Conservation (phyloP, 37 sponge, comb jelly and placozoan genomes). For the Petrosia ficiformis region DNA sequence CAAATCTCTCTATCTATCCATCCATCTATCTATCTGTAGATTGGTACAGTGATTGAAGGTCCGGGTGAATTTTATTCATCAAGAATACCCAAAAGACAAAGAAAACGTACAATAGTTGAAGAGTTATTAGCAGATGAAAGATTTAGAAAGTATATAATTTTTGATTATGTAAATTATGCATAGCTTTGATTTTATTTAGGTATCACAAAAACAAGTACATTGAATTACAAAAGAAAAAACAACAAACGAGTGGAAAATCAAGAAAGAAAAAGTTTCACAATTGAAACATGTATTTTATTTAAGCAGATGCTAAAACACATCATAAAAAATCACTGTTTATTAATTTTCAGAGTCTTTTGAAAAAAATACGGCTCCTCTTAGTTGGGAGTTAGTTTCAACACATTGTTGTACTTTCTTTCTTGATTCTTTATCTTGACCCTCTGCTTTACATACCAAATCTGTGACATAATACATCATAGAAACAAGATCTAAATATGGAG, state of each 20-base stretch:
- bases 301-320: background rate
- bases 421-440: background rate
- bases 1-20: background rate
- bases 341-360: background rate
- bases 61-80: constrained; percentile 78
- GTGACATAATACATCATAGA: constrained; percentile 40
- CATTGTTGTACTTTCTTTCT: background rate
- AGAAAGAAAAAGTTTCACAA: background rate
- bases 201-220: background rate
- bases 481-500: constrained; percentile 12
- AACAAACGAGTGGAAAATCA: background rate
- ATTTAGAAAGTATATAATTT: constrained; percentile 24
- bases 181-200: background rate
- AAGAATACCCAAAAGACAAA: constrained; percentile 50
- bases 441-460: background rate
- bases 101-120: constrained; percentile 66
- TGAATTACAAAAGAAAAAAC: background rate
- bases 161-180: background rate
- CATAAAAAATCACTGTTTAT: background rate
- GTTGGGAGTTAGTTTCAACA: background rate
- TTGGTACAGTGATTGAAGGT: constrained; percentile 56
- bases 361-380: background rate
- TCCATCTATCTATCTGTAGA: too few relatives aligned
- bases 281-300: background rate
- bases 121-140: constrained; percentile 68